Evolutionary conservation across 2,888 invertebrate species (phyloP), one percentile per base, ranked within the genome.

Genomic region (Erebia palarica): DNA sequence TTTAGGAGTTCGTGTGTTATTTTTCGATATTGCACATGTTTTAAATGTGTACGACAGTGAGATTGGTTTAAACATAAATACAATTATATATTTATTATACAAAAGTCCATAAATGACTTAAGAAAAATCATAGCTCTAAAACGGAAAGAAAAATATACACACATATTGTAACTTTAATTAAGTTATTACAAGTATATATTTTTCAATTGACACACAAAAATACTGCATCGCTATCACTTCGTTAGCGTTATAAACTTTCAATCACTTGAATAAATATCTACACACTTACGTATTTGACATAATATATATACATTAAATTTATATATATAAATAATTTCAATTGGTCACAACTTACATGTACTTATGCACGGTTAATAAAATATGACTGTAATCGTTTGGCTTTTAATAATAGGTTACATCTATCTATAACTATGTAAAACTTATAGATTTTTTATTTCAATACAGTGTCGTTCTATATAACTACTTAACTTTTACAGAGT

Each of bases 211-310:
- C 36, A 36, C 36, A 36, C 7, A 60, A 16, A 60, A 42, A 60
- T 42, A 60, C 42, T 8, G 59, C 42, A 16, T n/a, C 42, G 8
- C 7, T 16, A 16, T 60, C 42, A 16, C 57, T 11, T 57, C 21
- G 42, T 60, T 42, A 42, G 44, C n/a, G 42, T 42, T n/a, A 13
- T 42, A 42, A 3, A 16, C 36, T 59, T 42, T 2, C 42, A 60
- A 60, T 60, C 42, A 60, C 59, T 60, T 60, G 42, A 42, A 60
- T n/a, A 60, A n/a, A 60, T 27, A 44, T 14, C 9, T 44, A 42
- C 2, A 59, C 7, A 36, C n/a, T n/a, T 36, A 36, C 42, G 36
- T 59, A 27, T 8, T 1, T 36, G 2, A 36, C 36, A 1, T 36
- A 36, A 36, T 36, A 42, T 36, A 59, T 3, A 9, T 42, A 42